Conservation (phyloP, 2,888 invertebrate species). For the Pocota personata region DNA sequence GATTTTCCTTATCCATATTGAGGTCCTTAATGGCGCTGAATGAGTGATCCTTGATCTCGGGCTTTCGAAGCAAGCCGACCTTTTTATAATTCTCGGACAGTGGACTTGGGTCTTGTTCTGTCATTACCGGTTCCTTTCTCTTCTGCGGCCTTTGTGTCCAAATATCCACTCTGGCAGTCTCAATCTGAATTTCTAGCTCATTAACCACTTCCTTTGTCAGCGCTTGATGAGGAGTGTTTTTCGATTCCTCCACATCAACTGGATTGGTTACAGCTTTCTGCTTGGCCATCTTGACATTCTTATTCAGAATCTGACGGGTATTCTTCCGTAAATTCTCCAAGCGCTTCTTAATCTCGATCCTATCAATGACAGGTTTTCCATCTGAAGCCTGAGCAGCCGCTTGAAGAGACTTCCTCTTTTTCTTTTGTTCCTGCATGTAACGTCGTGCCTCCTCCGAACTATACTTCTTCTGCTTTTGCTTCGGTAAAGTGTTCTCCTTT, state of each 20-base stretch:
- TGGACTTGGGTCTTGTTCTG: slow-evolving; percentile 31
- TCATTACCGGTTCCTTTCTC: background rate
- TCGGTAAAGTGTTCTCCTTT: slow-evolving; percentile 14
- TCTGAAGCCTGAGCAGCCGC: background rate
- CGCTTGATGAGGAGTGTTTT: background rate
- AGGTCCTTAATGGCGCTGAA: slow-evolving; percentile 75
- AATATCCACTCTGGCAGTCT: background rate
- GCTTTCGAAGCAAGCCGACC: slow-evolving; percentile 77
- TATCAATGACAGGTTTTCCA: slow-evolving; percentile 78
- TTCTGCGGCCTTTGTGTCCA: slow-evolving; percentile 3
- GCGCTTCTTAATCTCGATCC: slow-evolving; percentile 83
- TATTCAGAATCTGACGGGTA: slow-evolving; percentile 82
- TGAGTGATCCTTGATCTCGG: slow-evolving; percentile 75
- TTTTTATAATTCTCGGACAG: slow-evolving; percentile 75
- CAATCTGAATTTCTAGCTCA: background rate
- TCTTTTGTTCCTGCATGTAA: slow-evolving; percentile 85
- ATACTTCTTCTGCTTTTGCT: slow-evolving; percentile 79
- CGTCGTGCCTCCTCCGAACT: slow-evolving; percentile 84
- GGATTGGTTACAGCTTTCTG: slow-evolving; percentile 54
- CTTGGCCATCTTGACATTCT: slow-evolving; percentile 78
- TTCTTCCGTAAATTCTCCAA: slow-evolving; percentile 83
- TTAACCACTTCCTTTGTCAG: background rate
- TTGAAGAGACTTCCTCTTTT: slow-evolving; percentile 81
- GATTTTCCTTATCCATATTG: slow-evolving; percentile 76
- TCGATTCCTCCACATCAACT: background rate